phyloP scores from a whole-genome alignment of 2,888 invertebrate genomes.

The Arctia plantaginis region DNA sequence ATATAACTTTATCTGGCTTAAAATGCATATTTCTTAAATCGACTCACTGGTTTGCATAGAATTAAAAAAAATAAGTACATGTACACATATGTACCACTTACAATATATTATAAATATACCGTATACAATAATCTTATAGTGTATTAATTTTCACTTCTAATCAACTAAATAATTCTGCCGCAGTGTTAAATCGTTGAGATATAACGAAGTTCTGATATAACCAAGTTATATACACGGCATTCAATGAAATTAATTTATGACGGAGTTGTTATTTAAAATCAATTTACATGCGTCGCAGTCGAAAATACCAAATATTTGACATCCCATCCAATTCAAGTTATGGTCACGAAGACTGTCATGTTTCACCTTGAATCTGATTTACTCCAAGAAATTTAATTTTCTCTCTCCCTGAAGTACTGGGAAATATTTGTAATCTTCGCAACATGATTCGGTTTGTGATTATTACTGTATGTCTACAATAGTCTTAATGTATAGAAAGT shows the following conservation, averaged over 20 bases:
- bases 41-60: too few relatives aligned
- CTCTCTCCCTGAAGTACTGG: conserved; percentile 42
- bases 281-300: conserved; percentile 38
- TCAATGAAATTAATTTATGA: conserved; percentile 24
- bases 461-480: conserved; percentile 2
- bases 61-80: too few relatives aligned
- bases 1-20: too few relatives aligned
- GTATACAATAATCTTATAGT: too few relatives aligned
- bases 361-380: conserved; percentile 58
- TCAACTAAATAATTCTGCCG: not conserved
- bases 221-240: conserved; percentile 19
- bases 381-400: conserved; percentile 59
- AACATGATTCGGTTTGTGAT: conserved; percentile 22
- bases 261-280: conserved; percentile 34
- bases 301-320: conserved; percentile 38
- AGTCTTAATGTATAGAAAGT: not conserved
- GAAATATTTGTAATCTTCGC: conserved; percentile 34
- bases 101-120: not conserved
- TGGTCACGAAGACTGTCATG: conserved; percentile 44
- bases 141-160: not conserved
- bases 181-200: not conserved
- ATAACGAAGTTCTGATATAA: conserved; percentile 11
- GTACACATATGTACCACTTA: too few relatives aligned
- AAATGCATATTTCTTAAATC: too few relatives aligned
- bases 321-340: conserved; percentile 53